Percentiles rank a stretch among this genome's conserved stretches.
phyloP scores from a whole-genome alignment of 2,113 vertebrate species.

The Perca schrenkii region DNA sequence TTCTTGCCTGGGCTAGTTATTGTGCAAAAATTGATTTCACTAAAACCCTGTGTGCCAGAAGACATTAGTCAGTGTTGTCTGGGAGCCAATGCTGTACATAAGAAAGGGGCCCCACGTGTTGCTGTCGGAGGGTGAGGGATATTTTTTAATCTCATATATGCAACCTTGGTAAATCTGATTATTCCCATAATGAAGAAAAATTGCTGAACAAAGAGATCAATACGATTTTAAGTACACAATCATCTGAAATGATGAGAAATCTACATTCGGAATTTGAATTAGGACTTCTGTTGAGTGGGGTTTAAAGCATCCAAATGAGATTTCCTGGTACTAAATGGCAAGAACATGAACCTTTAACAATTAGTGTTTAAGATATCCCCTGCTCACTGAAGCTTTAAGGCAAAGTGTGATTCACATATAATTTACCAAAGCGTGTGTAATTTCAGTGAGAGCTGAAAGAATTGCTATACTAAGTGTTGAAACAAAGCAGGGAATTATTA shows the following conservation, averaged over 20 bases:
- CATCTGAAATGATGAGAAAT: constrained; percentile 72
- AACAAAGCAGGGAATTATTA: constrained; percentile 62
- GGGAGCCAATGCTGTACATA: constrained; percentile 65
- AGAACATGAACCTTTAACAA: constrained; percentile 63
- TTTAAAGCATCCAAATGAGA: constrained; percentile 58
- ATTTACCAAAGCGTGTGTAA: constrained; percentile 58
- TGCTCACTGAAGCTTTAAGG: constrained; percentile 59
- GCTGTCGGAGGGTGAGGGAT: constrained; percentile 67
- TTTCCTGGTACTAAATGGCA: constrained; percentile 62
- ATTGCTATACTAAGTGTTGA: constrained; percentile 63
- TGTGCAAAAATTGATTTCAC: constrained; percentile 80
- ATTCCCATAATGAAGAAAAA: constrained; percentile 81
- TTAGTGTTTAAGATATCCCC: constrained; percentile 65
- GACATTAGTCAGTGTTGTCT: constrained; percentile 82
- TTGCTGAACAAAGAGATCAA: constrained; percentile 77
- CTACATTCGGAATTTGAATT: constrained; percentile 65
- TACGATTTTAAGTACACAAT: constrained; percentile 74
- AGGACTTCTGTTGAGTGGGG: constrained; percentile 41
- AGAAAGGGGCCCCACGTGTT: constrained; percentile 59
- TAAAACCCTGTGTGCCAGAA: constrained; percentile 77
- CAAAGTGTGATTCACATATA: constrained; percentile 58
- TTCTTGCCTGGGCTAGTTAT: constrained; percentile 77
- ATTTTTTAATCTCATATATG: constrained; percentile 78
- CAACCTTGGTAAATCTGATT: constrained; percentile 78
- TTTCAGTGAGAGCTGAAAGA: constrained; percentile 53